Percentiles rank a stretch among this genome's conserved stretches.
Evolutionary conservation across 2,797 vertebrate genomes (phyloP).

Genomic region (Girardinus metallicus): DNA sequence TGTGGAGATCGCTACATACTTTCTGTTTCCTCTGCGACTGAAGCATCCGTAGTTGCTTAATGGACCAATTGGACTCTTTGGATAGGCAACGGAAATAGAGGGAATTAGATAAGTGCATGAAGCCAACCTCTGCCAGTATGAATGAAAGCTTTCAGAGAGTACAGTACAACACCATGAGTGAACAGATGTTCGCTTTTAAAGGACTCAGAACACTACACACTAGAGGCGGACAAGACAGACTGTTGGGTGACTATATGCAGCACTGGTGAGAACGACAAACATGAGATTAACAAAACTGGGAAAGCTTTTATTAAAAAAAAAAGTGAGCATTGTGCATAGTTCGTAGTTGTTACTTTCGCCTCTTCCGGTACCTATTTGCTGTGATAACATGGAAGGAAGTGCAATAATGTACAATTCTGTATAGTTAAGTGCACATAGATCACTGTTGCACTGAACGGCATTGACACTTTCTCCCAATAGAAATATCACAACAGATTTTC

Average conservation of each 20-base stretch:
- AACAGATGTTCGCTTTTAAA: conserved; percentile 71
- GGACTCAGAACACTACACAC: conserved; percentile 73
- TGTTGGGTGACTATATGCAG: conserved; percentile 74
- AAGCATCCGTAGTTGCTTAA: conserved; percentile 56
- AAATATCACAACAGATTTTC: conserved; percentile 77
- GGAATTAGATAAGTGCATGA: conserved; percentile 68
- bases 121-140: conserved; percentile 66
- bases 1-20: conserved; percentile 47
- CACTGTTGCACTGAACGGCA: conserved; percentile 84
- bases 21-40: conserved; percentile 42
- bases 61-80: conserved; percentile 67
- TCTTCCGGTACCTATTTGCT: conserved; percentile 78
- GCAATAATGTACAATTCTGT: conserved; percentile 82
- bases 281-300: conserved; percentile 69
- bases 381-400: conserved; percentile 84
- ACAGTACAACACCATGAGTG: conserved; percentile 63
- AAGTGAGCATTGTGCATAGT: conserved; percentile 88
- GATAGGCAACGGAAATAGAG: conserved; percentile 64
- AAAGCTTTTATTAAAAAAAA: conserved; percentile 83
- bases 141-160: conserved; percentile 65
- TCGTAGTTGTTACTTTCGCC: conserved; percentile 78
- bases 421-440: conserved; percentile 82
- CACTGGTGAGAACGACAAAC: conserved; percentile 80
- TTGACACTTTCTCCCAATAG: conserved; percentile 77
- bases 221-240: conserved; percentile 74